Conservation (phyloP, 2,113 vertebrate species). For the Onychostruthus taczanowskii region DNA sequence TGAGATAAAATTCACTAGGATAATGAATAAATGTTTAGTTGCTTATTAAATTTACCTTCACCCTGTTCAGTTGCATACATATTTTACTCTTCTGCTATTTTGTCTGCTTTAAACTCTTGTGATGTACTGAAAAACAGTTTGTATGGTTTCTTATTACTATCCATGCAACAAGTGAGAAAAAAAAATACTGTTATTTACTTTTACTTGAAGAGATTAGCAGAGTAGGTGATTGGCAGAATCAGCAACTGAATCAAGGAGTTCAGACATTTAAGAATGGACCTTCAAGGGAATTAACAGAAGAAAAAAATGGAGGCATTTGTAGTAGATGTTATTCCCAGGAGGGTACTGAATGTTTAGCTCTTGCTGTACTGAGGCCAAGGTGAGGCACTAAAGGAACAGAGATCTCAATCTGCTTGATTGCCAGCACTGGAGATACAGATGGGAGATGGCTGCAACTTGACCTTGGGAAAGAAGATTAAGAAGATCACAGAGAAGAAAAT, state of each 20-base stretch:
- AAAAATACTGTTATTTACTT: neutral
- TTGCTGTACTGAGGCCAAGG: neutral
- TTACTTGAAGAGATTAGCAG: neutral
- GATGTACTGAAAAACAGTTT: neutral
- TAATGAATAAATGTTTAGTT: neutral
- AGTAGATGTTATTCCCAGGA: neutral
- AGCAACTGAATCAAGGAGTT: neutral
- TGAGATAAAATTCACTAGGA: neutral
- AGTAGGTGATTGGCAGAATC: neutral
- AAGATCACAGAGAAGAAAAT: neutral
- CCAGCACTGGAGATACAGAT: neutral
- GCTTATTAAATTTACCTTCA: neutral
- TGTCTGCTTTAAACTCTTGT: neutral
- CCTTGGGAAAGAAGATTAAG: neutral
- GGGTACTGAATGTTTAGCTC: neutral
- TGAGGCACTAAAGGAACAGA: neutral
- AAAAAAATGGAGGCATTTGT: neutral
- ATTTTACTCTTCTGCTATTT: neutral
- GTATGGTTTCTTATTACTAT: neutral
- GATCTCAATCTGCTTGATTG: neutral
- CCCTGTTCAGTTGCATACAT: neutral
- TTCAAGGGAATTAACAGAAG: neutral
- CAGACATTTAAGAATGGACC: neutral
- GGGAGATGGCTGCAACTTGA: neutral
- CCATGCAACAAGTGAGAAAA: neutral